phyloP scores from a whole-genome alignment of 2,113 vertebrate species.

The Macaca nemestrina region DNA sequence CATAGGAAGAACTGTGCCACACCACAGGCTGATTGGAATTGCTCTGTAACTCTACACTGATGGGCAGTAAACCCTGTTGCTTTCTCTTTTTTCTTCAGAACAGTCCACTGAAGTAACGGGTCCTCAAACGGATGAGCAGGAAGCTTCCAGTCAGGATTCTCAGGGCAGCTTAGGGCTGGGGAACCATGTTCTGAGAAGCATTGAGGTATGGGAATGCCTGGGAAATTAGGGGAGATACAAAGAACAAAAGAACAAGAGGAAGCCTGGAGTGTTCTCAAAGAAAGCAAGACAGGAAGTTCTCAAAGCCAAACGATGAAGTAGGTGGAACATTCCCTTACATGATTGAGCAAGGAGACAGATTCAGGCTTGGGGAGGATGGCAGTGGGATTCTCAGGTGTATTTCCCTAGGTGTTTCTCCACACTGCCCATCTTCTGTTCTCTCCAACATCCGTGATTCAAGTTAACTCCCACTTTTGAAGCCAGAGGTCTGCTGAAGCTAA shows the following conservation, averaged over 20 bases:
- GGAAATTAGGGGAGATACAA: neutral
- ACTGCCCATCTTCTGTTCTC: neutral
- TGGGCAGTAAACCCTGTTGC: neutral
- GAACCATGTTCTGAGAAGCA: neutral
- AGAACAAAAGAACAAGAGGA: neutral
- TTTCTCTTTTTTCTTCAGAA: neutral
- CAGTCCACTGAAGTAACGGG: neutral
- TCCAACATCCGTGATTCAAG: neutral
- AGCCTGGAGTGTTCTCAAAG: neutral
- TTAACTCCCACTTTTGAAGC: neutral
- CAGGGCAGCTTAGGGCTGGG: neutral
- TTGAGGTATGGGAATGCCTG: neutral
- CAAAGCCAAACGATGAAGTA: neutral
- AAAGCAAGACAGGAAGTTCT: neutral
- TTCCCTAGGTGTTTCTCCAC: neutral
- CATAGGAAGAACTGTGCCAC: neutral
- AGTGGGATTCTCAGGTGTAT: neutral
- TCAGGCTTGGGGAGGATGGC: neutral
- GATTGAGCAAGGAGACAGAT: neutral
- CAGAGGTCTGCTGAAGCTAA: neutral
- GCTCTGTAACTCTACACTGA: too few relatives aligned
- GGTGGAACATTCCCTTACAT: neutral
- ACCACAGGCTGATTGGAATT: fast-evolving
- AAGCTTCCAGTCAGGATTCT: neutral
- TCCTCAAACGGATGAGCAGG: neutral